These are phyloP conservation scores for Mionectes olivaceus DNA, from an alignment of 2,797 vertebrate species.

Conservation along the genomic window DNA sequence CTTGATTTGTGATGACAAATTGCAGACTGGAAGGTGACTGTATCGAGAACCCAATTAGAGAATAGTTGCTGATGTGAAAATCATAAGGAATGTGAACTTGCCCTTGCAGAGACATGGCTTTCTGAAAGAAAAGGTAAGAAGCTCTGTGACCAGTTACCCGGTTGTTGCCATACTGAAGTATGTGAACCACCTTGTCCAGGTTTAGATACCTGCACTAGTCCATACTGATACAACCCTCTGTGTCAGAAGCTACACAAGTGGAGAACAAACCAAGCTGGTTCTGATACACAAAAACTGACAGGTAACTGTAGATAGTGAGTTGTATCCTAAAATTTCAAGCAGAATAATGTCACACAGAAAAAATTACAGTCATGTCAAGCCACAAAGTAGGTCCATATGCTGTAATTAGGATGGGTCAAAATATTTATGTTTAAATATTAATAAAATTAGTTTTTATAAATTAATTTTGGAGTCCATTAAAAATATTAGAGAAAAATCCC, in stretches of 20 bases:
- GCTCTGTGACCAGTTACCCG: background rate
- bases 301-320: background rate
- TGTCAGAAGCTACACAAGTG: background rate
- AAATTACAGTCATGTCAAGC: background rate
- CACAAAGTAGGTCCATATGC: background rate
- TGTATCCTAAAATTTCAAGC: background rate
- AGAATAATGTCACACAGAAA: background rate
- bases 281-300: background rate
- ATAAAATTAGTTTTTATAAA: background rate
- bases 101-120: background rate
- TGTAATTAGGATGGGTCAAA: background rate
- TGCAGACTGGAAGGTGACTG: background rate
- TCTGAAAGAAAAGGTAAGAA: background rate
- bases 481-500: background rate
- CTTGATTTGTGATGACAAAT: background rate
- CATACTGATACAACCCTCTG: background rate
- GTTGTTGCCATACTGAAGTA: background rate
- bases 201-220: background rate
- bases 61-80: background rate
- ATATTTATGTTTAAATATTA: background rate
- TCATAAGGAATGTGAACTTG: background rate
- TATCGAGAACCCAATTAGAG: background rate
- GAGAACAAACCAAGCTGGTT: background rate
- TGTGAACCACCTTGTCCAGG: fast-evolving
- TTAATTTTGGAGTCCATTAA: background rate